phyloP scores from a whole-genome alignment of 2,888 invertebrate genomes.

The Tiphia femorata region DNA sequence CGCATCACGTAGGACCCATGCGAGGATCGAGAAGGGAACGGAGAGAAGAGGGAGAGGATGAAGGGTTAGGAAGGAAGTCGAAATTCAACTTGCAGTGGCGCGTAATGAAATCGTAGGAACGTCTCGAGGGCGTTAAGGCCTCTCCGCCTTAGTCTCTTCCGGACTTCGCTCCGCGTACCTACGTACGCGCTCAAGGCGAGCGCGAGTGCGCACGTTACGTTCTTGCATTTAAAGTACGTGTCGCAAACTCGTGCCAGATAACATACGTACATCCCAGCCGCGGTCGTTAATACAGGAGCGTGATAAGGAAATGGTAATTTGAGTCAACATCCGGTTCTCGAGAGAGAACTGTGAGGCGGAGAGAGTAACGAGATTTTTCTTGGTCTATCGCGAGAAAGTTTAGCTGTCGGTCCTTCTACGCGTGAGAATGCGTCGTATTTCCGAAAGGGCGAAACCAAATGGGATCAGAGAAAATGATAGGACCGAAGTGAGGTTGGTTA shows the following conservation, averaged over 20 bases:
- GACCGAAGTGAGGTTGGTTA: no score
- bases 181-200: no score
- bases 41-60: background rate
- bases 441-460: no score
- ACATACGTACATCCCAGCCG: slow-evolving; percentile 29
- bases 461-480: no score
- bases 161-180: no score
- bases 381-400: no score
- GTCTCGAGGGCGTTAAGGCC: slow-evolving; percentile 17
- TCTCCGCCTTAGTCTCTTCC: slow-evolving; percentile 4
- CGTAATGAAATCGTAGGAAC: slow-evolving; percentile 15
- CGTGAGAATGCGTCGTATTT: no score
- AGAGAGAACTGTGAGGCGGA: background rate
- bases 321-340: no score
- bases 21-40: no score
- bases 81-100: background rate
- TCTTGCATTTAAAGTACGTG: slow-evolving; percentile 37
- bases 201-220: no score
- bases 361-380: background rate
- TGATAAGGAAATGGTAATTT: slow-evolving; percentile 27
- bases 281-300: slow-evolving; percentile 33
- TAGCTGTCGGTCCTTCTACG: no score
- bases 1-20: no score
- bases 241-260: slow-evolving; percentile 28
- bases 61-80: background rate